A percentile compares a stretch with the other conserved stretches of the same genome.
These are phyloP conservation scores for Heteronetta atricapilla DNA, from an alignment of 2,113 vertebrate genomes.

Conservation along the genomic window DNA sequence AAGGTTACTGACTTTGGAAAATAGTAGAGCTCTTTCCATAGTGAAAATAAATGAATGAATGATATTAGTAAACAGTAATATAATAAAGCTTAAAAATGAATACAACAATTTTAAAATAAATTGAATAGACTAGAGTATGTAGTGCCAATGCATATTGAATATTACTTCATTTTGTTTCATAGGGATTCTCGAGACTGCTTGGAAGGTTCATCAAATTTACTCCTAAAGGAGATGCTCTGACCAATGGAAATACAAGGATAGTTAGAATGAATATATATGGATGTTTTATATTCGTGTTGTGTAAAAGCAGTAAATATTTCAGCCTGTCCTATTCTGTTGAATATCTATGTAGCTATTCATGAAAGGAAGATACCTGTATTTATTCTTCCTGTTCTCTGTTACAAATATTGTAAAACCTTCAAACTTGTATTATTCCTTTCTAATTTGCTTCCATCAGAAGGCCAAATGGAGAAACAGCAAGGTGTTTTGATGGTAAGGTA, in stretches of 20 bases:
- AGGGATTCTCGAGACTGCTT: neutral
- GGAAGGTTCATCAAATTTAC: neutral
- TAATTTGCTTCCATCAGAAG: neutral
- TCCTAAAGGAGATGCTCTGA: neutral
- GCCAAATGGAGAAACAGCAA: neutral
- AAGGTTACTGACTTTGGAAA: neutral
- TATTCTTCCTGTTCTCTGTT: neutral
- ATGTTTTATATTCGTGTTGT: neutral
- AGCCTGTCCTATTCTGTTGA: neutral
- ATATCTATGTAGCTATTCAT: neutral
- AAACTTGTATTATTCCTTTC: neutral
- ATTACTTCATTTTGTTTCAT: neutral
- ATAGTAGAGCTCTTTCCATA: accelerated
- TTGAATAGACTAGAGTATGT: neutral
- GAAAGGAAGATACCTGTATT: neutral
- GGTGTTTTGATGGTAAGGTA: neutral
- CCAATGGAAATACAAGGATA: neutral
- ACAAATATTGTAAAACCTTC: neutral
- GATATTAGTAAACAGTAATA: neutral
- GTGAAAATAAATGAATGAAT: neutral
- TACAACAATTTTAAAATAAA: neutral
- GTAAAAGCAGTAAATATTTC: neutral
- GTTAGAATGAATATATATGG: neutral
- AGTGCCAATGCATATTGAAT: neutral
- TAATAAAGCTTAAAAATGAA: neutral